Base-by-base conservation (phyloP, 37 sponge, comb jelly and placozoan species). In the Beroe forskalii region DNA sequence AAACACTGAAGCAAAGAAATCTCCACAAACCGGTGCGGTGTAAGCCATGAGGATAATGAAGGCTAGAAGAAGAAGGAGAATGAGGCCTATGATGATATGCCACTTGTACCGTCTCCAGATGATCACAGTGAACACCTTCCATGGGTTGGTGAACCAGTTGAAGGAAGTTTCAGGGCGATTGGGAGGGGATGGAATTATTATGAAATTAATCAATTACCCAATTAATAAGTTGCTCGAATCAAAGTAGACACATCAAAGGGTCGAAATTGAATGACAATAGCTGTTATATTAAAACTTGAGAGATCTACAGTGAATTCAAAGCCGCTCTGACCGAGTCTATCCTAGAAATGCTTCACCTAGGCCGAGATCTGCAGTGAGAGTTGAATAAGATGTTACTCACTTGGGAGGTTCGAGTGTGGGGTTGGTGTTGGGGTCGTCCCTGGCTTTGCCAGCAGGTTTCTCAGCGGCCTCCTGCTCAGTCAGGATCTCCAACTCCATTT, bases 91-190 rank as follows among this genome's bases (percentile, higher is more conserved):
- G n/a, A 98, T 94, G 89, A 97, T 97, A 64, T 94, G 93, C 94
- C 93, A 95, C 69, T 97, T 97, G 95, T 94, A 94, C 72, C 92
- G 76, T 67, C 92, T 92, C 99, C 99, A 98, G 40, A 98, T 90
- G 80, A 98, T 94, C 93, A 92, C 91, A 63, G 93, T 95, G 93
- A 93, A 95, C 28, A 95, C 94, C 93, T 96, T 98, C 95, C 93
- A 95, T 0, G 99, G 99, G 38, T 94, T 95, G 0, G 96, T 95
- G 93, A 98, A 94, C 96, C 96, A 98, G 39, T 95, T 93, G 93
- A 98, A 98, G 41, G 99, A 98, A 25, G 99, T 98, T 40, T 94
- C 99, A 28, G 99, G 99, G 32, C 99, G 99, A 38, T 95, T 96
- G 91, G 43, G 63, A 76, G 61, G 55, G 55, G 12, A 48, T 17